phyloP scores from a whole-genome alignment of 2,113 vertebrate species.

The Chitala chitala region DNA sequence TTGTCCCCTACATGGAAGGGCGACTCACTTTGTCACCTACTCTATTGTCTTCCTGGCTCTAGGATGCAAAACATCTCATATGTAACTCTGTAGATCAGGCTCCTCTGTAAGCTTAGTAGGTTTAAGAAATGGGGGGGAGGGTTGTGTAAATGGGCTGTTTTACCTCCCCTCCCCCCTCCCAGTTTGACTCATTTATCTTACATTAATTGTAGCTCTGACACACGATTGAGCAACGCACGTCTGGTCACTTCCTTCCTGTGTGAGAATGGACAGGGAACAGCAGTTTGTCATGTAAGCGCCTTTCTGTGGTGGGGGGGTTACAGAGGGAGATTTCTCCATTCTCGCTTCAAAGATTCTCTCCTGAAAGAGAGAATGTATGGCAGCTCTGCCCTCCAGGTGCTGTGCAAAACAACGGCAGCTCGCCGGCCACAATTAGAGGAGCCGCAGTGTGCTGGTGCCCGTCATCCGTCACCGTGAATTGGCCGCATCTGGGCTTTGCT shows the following conservation, averaged over 20 bases:
- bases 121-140: background rate
- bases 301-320: background rate
- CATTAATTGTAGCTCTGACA: background rate
- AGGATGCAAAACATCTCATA: too few relatives aligned
- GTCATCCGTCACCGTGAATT: background rate
- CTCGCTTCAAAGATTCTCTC: background rate
- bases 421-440: conserved; percentile 7
- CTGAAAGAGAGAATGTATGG: background rate
- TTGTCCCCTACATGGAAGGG: too few relatives aligned
- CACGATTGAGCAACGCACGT: background rate
- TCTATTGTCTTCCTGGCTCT: too few relatives aligned
- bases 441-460: background rate
- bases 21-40: too few relatives aligned
- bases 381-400: too few relatives aligned
- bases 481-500: conserved; percentile 11
- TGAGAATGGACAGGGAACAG: background rate
- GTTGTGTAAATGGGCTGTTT: too few relatives aligned
- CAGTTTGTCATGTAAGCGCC: background rate
- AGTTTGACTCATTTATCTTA: background rate
- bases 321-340: background rate
- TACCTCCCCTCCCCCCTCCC: background rate
- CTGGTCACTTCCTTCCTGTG: background rate
- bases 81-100: too few relatives aligned
- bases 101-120: too few relatives aligned
- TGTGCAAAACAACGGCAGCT: background rate